Evolutionary conservation across 35 echinoderm and acorn worm species (phyloP).

Genomic region (Lytechinus variegatus): DNA sequence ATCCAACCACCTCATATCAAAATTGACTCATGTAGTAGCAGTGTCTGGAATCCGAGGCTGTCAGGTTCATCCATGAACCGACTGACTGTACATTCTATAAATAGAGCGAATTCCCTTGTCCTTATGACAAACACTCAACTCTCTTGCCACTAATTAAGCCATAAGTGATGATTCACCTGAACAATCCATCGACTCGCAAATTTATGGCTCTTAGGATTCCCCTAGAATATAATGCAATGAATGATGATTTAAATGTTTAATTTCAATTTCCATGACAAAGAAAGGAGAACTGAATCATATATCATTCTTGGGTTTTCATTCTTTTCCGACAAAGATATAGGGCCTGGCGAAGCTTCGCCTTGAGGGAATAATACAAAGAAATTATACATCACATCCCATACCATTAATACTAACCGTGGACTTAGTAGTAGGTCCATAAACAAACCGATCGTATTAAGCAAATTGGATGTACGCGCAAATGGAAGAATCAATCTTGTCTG

Average conservation of each 20-base stretch:
- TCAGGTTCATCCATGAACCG: neutral
- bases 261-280: neutral
- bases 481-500: neutral
- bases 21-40: too few species aligned
- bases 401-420: neutral
- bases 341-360: neutral
- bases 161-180: neutral
- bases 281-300: neutral
- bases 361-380: neutral
- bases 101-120: constrained; percentile 1
- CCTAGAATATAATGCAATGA: neutral
- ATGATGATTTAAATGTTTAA: constrained; percentile 21
- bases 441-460: neutral
- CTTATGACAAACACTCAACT: neutral
- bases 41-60: neutral
- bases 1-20: too few species aligned
- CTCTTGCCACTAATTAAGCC: neutral
- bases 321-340: neutral
- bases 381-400: neutral
- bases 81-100: constrained; percentile 14
- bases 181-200: neutral
- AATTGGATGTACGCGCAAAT: neutral
- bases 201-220: neutral
- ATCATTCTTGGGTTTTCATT: neutral
- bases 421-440: neutral